Conservation (phyloP, 2,888 invertebrate species). For the Teleogryllus oceanicus region DNA sequence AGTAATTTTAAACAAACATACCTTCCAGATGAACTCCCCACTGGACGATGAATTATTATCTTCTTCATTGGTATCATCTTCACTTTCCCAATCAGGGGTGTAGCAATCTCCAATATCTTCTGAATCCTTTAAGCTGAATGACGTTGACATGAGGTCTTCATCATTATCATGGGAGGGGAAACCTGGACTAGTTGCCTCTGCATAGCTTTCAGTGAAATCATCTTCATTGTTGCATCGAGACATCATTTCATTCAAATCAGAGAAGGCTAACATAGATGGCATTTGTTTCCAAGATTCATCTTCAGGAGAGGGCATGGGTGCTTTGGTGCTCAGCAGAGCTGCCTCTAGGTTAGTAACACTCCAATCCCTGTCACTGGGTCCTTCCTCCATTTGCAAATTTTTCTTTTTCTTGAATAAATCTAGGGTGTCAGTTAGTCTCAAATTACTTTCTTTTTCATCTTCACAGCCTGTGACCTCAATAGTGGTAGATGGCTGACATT, state of each 20-base stretch:
- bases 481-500: not conserved
- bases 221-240: slow-evolving; percentile 21
- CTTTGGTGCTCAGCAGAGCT: slow-evolving; percentile 38
- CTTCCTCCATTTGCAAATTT: not conserved
- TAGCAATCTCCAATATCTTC: slow-evolving; percentile 44
- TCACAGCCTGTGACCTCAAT: not conserved
- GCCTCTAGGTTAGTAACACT: slow-evolving; percentile 28
- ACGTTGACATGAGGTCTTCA: slow-evolving; percentile 46
- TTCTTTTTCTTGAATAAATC: slow-evolving; percentile 18
- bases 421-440: not conserved
- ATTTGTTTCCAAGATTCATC: slow-evolving; percentile 48
- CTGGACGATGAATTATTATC: slow-evolving; percentile 60
- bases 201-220: not conserved
- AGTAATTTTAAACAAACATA: slow-evolving; percentile 43
- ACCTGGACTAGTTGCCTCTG: not conserved
- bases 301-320: slow-evolving; percentile 49
- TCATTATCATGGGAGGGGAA: slow-evolving; percentile 31
- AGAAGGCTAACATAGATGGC: slow-evolving; percentile 44
- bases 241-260: slow-evolving; percentile 36
- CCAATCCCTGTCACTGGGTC: slow-evolving; percentile 28
- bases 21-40: slow-evolving; percentile 78
- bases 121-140: slow-evolving; percentile 49
- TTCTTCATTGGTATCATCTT: slow-evolving; percentile 56
- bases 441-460: slow-evolving; percentile 20
- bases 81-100: slow-evolving; percentile 68